A percentile compares a stretch with the other conserved stretches of the same genome.
Evolutionary conservation across 2,113 vertebrate species (phyloP).

Genomic region (Tor tambroides): DNA sequence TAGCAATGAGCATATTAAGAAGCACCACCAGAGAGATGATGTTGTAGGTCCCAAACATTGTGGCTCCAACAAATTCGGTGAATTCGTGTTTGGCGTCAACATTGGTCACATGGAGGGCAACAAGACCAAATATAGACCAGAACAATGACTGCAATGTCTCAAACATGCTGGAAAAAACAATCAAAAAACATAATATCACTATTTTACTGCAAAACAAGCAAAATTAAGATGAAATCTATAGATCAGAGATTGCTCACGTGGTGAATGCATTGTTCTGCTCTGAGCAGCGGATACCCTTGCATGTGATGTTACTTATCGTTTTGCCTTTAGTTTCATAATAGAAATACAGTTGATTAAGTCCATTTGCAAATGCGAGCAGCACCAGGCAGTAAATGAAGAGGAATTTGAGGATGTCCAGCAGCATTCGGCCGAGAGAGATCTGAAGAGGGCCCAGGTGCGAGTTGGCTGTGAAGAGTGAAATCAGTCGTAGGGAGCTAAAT

Average conservation of each 20-base stretch:
- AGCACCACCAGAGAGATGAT: conserved; percentile 97
- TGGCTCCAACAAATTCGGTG: conserved; percentile 96
- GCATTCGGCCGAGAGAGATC: conserved; percentile 97
- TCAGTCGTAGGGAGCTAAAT: conserved; percentile 96
- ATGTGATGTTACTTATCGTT: conserved; percentile 78
- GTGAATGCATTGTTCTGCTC: conserved; percentile 99
- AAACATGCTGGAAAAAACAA: conserved; percentile 84
- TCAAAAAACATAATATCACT: background rate
- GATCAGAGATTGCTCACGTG: conserved; percentile 82
- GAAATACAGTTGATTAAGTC: conserved; percentile 99
- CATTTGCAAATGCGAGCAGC: conserved; percentile 96
- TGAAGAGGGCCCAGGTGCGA: conserved; percentile 97
- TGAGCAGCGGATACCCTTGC: conserved; percentile 97
- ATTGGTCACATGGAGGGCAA: conserved; percentile 96
- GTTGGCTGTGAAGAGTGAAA: conserved; percentile 98
- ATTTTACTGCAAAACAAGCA: background rate
- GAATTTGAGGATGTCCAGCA: conserved; percentile 99
- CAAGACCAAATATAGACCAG: conserved; percentile 99
- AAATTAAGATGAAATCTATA: background rate
- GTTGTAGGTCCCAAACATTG: conserved; percentile 99
- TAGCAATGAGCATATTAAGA: conserved; percentile 98
- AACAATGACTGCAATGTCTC: conserved; percentile 97
- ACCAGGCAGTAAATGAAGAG: conserved; percentile 99
- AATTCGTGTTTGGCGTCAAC: conserved; percentile 92
- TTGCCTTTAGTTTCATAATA: conserved; percentile 94